A percentile compares a stretch with the other conserved stretches of the same genome.
These are phyloP conservation scores for Athetis lepigone DNA, from an alignment of 2,888 invertebrate genomes.

Conservation along the genomic window DNA sequence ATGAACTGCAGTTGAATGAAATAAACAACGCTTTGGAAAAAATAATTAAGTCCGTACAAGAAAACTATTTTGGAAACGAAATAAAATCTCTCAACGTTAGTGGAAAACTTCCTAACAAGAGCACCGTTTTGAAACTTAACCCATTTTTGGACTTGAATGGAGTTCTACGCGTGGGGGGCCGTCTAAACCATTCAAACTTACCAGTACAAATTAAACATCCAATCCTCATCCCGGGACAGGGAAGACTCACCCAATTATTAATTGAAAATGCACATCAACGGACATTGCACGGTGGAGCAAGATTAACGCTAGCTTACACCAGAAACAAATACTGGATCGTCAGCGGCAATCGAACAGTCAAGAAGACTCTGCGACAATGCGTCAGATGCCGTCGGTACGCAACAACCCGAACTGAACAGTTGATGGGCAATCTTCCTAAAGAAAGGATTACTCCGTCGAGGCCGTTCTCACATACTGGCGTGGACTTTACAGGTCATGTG, in stretches of 20 bases:
- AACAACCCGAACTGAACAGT: slow-evolving; percentile 8
- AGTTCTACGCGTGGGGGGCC: slow-evolving; percentile 18
- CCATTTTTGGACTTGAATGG: slow-evolving; percentile 9
- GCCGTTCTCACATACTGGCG: slow-evolving; percentile 34
- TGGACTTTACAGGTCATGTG: slow-evolving; percentile 37
- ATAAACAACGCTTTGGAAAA: slow-evolving; percentile 1
- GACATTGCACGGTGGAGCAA: slow-evolving; percentile 22
- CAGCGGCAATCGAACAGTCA: slow-evolving; percentile 22
- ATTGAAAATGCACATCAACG: slow-evolving; percentile 1
- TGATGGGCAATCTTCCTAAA: slow-evolving; percentile 26
- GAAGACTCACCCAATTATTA: slow-evolving; percentile 9
- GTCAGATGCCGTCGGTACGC: slow-evolving; percentile 20
- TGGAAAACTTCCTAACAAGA: slow-evolving; percentile 4
- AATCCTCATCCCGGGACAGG: slow-evolving; percentile 7
- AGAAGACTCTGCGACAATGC: slow-evolving; percentile 20
- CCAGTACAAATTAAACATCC: slow-evolving; percentile 13
- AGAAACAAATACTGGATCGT: slow-evolving; percentile 30
- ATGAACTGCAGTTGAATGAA: slow-evolving; percentile 8
- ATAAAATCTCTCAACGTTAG: background rate
- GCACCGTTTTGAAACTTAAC: slow-evolving; percentile 12
- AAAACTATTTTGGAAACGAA: slow-evolving; percentile 7
- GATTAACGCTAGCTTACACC: slow-evolving; percentile 23
- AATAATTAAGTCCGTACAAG: slow-evolving; percentile 1
- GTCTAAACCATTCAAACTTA: slow-evolving; percentile 12
- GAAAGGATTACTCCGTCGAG: slow-evolving; percentile 16